Evolutionary conservation across 2,888 invertebrate genomes (phyloP).

Genomic region (Pandemis cinnamomeana): DNA sequence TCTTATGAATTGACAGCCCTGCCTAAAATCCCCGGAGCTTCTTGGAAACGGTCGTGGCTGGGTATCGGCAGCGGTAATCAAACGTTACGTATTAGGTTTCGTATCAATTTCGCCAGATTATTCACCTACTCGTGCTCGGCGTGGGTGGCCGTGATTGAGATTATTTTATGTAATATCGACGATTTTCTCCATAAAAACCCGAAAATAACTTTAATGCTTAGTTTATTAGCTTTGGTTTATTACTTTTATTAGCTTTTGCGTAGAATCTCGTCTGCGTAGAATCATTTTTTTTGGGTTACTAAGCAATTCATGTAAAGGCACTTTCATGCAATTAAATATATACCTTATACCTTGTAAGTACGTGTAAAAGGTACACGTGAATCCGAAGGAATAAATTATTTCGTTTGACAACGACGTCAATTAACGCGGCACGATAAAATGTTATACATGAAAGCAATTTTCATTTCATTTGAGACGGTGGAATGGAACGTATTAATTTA

Average conservation of each 20-base stretch:
- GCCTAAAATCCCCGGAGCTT: slow-evolving; percentile 1
- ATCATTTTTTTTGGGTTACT: background rate
- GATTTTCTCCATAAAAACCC: slow-evolving; percentile 30
- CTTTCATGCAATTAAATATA: background rate
- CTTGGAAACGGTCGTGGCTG: slow-evolving; percentile 16
- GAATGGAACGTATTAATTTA: background rate
- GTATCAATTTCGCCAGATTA: slow-evolving; percentile 35
- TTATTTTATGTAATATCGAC: slow-evolving; percentile 25
- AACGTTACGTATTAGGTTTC: slow-evolving; percentile 33
- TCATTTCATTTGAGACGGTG: background rate
- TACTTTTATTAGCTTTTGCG: background rate
- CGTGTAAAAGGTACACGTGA: background rate
- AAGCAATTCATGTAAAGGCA: background rate
- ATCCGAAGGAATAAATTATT: background rate
- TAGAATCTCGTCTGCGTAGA: background rate
- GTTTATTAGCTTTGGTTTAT: slow-evolving; percentile 10
- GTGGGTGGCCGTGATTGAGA: slow-evolving; percentile 24
- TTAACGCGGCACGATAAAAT: background rate
- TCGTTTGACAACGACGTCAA: background rate
- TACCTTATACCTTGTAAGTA: background rate
- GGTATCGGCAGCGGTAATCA: slow-evolving; percentile 32
- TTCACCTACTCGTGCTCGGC: slow-evolving; percentile 6
- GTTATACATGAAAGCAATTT: background rate
- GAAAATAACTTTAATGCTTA: slow-evolving; percentile 23
- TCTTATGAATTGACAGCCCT: background rate